Base-by-base conservation (phyloP, 2,888 invertebrate genomes). In the Oscheius sp. region DNA sequence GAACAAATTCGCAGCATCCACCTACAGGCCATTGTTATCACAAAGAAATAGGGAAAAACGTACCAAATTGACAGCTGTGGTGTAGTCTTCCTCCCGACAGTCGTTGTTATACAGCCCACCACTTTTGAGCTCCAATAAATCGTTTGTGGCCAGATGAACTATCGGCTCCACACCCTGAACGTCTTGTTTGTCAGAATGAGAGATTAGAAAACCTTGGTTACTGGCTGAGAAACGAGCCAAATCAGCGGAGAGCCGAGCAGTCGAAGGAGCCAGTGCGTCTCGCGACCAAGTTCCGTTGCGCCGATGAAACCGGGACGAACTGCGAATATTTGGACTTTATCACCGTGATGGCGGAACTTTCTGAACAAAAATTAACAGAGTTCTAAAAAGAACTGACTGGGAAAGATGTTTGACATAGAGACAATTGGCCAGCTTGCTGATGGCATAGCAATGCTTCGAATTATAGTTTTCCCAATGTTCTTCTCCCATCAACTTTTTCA, bases 141-240 rank as follows among this genome's bases (percentile, higher is more conserved):
- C 92, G 77, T 93, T 93, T 0, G 93, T 93, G 0, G 94, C 94
- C 89, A 94, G 94, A 89, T 93, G 93, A 11, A 95, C 90, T 33
- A 94, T 92, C 1, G 94, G 94, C 90, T 95, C 93, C 0, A 93
- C 92, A 58, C 94, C 95, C 94, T 94, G 90, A 57, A 76, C 63
- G 33, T n/a, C 4, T 13, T 53, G 2, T 47, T 29, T 55, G 10
- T 29, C 21, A 68, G 11, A 63, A 29, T 9, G 7, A 59, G 2
- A 35, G 10, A 11, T 7, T 50, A 42, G 13, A 48, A 13, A 11
- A 84, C 88, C 77, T 86, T 79, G 37, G 87, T 80, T 2, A 89
- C 50, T 48, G 79, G 78, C 51, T 86, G 85, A 5, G 88, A 79
- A 58, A 89, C 53, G 29, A 84, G 48, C 84, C 85, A 88, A 47